Evolutionary conservation across 2,888 invertebrate genomes (phyloP).

Genomic region (Theodoxus fluviatilis): DNA sequence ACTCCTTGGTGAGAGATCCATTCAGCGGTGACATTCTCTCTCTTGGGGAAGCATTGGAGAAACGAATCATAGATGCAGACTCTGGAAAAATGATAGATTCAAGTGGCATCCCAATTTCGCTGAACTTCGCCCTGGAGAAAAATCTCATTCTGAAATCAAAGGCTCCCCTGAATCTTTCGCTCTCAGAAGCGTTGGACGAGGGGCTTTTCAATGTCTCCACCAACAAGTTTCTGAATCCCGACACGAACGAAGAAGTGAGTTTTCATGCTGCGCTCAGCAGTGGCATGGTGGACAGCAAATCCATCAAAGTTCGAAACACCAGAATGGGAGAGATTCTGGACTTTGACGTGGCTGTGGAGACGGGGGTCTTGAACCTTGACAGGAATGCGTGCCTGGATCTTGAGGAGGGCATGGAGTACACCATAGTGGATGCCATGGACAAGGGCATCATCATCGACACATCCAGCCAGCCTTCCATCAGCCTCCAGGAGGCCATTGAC

Average conservation of each 20-base stretch:
- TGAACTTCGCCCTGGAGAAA: conserved; percentile 55
- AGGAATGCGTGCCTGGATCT: conserved; percentile 44
- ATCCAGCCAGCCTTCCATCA: conserved; percentile 50
- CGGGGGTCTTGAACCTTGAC: conserved; percentile 43
- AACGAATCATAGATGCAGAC: conserved; percentile 50
- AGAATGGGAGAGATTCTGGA: conserved; percentile 42
- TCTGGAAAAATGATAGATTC: conserved; percentile 58
- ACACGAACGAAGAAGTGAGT: conserved; percentile 48
- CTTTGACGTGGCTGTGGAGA: conserved; percentile 47
- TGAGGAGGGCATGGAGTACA: conserved; percentile 40
- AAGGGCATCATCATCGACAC: conserved; percentile 53
- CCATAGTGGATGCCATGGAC: conserved; percentile 51
- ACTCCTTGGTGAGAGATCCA: conserved; percentile 55
- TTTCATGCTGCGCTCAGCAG: conserved; percentile 46
- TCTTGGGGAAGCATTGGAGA: conserved; percentile 53
- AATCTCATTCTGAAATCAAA: conserved; percentile 53
- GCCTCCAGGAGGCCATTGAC: conserved; percentile 75
- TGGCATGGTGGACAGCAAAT: conserved; percentile 48
- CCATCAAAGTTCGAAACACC: conserved; percentile 46
- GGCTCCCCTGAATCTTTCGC: conserved; percentile 51
- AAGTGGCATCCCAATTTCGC: conserved; percentile 49
- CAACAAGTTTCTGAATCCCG: conserved; percentile 52
- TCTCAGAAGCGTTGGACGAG: conserved; percentile 56
- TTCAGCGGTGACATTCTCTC: conserved; percentile 54
- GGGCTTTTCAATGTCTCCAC: conserved; percentile 51